Conservation (phyloP, 2,797 vertebrate species). For the Cheirogaleus major region DNA sequence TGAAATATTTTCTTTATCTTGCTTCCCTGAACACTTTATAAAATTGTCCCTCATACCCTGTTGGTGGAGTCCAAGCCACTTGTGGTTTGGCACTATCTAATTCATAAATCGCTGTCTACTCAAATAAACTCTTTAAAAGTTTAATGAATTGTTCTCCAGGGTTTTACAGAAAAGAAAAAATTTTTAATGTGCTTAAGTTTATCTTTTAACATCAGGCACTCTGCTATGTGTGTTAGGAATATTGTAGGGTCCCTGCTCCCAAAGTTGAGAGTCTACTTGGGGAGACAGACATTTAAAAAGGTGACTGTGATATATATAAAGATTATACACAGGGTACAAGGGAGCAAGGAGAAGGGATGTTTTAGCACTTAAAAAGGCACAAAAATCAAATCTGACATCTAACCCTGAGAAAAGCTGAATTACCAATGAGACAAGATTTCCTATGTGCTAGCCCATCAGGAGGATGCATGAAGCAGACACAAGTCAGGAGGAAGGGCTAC, state of each 20-base stretch:
- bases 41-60: not conserved
- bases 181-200: not conserved
- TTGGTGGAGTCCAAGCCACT: not conserved
- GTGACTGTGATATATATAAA: not conserved
- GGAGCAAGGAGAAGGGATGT: not conserved
- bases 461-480: not conserved
- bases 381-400: conserved; percentile 6
- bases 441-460: not conserved
- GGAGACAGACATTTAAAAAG: not conserved
- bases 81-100: not conserved
- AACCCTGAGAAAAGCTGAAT: not conserved
- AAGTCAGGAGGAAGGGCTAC: not conserved
- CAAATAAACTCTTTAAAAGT: not conserved
- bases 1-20: not conserved
- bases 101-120: not conserved
- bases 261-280: not conserved
- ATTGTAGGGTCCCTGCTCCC: not conserved
- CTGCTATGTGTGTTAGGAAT: not conserved
- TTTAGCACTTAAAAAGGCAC: not conserved
- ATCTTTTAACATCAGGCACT: not conserved
- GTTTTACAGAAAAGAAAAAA: not conserved
- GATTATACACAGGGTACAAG: not conserved
- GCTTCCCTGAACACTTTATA: not conserved
- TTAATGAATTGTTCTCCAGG: not conserved
- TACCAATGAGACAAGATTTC: not conserved